Percentiles rank a stretch among this genome's conserved stretches.
Conservation (phyloP, 2,797 vertebrate genomes). For the Hoplostethus mediterraneus region DNA sequence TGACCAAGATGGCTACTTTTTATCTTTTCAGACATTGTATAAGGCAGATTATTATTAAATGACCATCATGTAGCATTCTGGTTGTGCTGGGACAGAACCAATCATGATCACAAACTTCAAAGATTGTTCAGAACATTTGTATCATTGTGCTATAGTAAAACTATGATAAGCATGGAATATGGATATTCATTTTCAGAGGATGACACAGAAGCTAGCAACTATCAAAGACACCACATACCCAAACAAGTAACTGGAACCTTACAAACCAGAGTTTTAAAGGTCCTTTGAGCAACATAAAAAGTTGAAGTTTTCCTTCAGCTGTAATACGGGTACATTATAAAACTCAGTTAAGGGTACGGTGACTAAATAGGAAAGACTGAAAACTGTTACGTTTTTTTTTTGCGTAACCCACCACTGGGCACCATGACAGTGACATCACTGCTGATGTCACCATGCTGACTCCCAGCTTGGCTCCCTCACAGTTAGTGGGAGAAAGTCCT, state of each 20-base stretch:
- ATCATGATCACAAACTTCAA: neutral
- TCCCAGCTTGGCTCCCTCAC: too few species aligned
- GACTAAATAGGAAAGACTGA: constrained; percentile 14
- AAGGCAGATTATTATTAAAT: too few species aligned
- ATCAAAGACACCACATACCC: neutral
- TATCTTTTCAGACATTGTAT: too few species aligned
- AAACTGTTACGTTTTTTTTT: neutral
- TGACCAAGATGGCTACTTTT: too few species aligned
- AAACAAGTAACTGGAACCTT: neutral
- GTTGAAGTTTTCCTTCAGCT: neutral
- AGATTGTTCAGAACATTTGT: constrained; percentile 3
- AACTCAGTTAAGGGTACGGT: neutral
- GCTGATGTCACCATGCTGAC: too few species aligned
- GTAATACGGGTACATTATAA: constrained; percentile 10
- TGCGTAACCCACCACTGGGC: constrained; percentile 17
- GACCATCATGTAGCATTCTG: too few species aligned
- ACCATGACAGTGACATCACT: neutral
- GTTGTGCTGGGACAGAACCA: neutral
- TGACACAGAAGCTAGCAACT: too few species aligned
- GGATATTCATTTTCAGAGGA: too few species aligned
- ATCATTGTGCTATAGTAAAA: neutral
- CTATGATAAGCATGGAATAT: neutral
- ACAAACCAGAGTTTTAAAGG: constrained; percentile 4
- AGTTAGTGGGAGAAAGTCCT: too few species aligned
- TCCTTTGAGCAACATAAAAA: constrained; percentile 4